These are phyloP conservation scores for Heliconius ismenius DNA, from an alignment of 2,888 invertebrate genomes.

Conservation along the genomic window DNA sequence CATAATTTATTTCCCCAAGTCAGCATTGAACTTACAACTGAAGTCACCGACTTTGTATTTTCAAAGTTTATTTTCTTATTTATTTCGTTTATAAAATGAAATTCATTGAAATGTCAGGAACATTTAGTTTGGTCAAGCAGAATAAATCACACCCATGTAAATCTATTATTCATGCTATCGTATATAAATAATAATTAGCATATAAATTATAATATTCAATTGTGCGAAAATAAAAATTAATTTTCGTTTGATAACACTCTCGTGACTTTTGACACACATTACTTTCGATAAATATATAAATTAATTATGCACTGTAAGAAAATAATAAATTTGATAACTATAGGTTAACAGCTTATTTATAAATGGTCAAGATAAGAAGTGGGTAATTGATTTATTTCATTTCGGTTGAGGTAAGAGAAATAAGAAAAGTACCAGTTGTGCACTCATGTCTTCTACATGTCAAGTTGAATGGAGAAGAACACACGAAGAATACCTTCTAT, in stretches of 20 bases:
- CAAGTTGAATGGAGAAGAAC: too few species aligned
- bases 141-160: neutral
- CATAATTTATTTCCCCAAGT: too few species aligned
- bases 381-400: neutral
- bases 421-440: too few species aligned
- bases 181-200: neutral
- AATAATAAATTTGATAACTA: conserved; percentile 5
- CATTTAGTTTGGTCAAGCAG: neutral
- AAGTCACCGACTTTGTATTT: neutral
- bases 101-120: neutral
- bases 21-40: too few species aligned
- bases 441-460: too few species aligned
- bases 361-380: neutral
- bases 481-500: too few species aligned
- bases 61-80: neutral
- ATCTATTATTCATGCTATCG: neutral
- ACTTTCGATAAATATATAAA: conserved; percentile 6
- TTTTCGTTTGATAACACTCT: conserved; percentile 3
- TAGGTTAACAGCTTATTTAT: conserved; percentile 14
- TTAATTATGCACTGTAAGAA: neutral
- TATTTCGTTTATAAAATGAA: neutral
- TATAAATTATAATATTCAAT: conserved; percentile 14
- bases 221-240: conserved; percentile 6
- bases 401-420: too few species aligned
- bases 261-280: conserved; percentile 5